A percentile compares a stretch with the other conserved stretches of the same genome.
Evolutionary conservation across 2,113 vertebrate species (phyloP).

Genomic region (Mixornis gularis): DNA sequence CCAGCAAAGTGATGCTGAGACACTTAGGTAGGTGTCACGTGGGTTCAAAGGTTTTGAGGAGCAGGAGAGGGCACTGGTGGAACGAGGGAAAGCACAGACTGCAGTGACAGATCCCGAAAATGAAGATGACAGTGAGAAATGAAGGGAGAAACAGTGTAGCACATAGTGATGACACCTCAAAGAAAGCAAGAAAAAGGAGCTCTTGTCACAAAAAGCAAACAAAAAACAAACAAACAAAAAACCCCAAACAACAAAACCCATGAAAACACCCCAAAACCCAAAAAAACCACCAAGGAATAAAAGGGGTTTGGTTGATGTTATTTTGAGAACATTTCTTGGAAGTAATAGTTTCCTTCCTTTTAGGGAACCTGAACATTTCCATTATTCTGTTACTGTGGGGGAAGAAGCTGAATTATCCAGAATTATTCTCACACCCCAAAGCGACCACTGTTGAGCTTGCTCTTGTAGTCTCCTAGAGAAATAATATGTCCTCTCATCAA

Average conservation of each 20-base stretch:
- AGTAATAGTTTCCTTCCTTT: background rate
- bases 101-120: background rate
- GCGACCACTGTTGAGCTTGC: background rate
- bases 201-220: too few relatives aligned
- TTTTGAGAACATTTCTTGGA: background rate
- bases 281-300: background rate
- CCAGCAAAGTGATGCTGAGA: background rate
- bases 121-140: background rate
- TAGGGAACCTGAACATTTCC: background rate
- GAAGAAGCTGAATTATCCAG: background rate
- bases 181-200: background rate
- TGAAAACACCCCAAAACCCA: too few relatives aligned
- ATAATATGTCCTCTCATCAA: background rate
- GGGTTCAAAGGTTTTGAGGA: background rate
- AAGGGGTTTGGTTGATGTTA: rapidly evolving
- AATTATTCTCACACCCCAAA: background rate
- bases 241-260: too few relatives aligned
- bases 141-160: background rate
- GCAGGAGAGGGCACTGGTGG: background rate
- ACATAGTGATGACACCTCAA: background rate
- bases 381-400: background rate
- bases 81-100: background rate
- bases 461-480: background rate
- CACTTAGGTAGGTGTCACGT: background rate
- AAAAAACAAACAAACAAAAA: too few relatives aligned